Conservation (phyloP, 2,797 vertebrate species). For the Pelochelys cantorii region DNA sequence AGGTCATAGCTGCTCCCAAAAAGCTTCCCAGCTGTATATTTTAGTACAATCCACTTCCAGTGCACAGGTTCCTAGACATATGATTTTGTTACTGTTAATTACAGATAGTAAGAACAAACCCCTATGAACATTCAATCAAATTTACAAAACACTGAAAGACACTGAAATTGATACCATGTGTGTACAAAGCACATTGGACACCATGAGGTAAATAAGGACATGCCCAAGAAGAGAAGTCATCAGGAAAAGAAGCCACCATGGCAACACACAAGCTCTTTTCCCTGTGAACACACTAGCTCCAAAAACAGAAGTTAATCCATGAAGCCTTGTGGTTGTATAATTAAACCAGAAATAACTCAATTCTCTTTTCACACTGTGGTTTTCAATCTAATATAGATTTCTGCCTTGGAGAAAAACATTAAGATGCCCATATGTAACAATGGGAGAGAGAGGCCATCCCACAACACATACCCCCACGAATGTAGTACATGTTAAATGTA, state of each 20-base stretch:
- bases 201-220: neutral
- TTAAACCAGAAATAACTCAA: neutral
- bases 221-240: neutral
- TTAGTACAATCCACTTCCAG: neutral
- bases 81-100: neutral
- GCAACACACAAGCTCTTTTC: neutral
- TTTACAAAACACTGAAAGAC: neutral
- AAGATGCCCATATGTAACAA: neutral
- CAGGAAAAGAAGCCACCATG: neutral
- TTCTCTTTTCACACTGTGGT: neutral
- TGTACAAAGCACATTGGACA: too few species aligned
- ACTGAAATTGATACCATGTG: neutral
- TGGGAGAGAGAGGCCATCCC: conserved; percentile 25
- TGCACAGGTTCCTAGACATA: neutral
- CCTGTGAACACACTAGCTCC: neutral
- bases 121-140: neutral
- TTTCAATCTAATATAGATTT: neutral
- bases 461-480: neutral
- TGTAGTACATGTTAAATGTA: neutral
- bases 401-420: conserved; percentile 18
- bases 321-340: neutral
- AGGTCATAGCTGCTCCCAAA: neutral
- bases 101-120: neutral
- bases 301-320: neutral
- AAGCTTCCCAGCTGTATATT: neutral